Conservation (phyloP, 2,113 vertebrate species). For the Callaeas wilsoni region DNA sequence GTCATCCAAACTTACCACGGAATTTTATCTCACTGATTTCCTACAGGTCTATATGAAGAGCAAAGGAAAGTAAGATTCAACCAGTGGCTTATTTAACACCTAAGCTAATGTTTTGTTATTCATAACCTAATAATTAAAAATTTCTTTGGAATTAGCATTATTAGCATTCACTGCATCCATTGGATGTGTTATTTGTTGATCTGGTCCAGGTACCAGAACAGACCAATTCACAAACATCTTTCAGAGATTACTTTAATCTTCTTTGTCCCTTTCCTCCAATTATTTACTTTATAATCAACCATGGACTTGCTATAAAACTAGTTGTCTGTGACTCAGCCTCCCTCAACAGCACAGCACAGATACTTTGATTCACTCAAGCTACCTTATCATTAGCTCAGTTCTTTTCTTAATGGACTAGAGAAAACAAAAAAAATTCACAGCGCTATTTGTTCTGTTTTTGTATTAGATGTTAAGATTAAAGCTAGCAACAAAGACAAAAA, state of each 20-base stretch:
- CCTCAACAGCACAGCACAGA: not conserved
- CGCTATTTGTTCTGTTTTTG: not conserved
- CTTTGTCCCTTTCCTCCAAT: not conserved
- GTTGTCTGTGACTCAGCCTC: constrained; percentile 18
- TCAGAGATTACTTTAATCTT: not conserved
- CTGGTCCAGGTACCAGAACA: not conserved
- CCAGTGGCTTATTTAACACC: not conserved
- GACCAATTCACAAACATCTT: not conserved
- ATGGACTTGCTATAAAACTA: not conserved
- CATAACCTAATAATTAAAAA: not conserved
- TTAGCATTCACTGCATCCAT: not conserved
- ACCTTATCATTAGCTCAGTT: not conserved
- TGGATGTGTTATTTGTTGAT: not conserved
- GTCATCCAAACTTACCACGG: not conserved
- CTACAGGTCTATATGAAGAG: not conserved
- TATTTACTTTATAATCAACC: constrained; percentile 21
- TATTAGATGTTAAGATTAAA: constrained; percentile 21
- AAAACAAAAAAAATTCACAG: not conserved
- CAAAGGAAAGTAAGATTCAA: not conserved
- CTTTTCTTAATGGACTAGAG: constrained; percentile 3
- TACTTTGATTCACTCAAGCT: not conserved
- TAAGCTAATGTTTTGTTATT: not conserved
- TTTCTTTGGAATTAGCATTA: not conserved
- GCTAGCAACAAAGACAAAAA: not conserved
- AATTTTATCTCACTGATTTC: not conserved